These are phyloP conservation scores for Thalpophila matura DNA, from an alignment of 2,888 invertebrate species.

Conservation along the genomic window DNA sequence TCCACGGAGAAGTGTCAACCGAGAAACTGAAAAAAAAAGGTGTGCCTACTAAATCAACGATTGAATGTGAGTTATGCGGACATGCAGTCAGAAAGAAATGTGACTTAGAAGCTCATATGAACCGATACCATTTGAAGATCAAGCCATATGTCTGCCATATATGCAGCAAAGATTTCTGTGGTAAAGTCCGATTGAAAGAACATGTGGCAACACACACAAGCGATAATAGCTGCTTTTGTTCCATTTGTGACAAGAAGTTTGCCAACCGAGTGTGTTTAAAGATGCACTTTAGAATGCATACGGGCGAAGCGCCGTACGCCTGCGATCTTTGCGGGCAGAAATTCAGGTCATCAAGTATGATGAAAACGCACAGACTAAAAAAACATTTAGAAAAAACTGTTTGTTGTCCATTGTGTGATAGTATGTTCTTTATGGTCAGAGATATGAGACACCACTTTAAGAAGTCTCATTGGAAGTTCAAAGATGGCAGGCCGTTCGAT, in stretches of 20 bases:
- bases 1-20: constrained; percentile 52
- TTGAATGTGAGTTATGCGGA: constrained; percentile 63
- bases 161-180: constrained; percentile 70
- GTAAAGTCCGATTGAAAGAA: constrained; percentile 66
- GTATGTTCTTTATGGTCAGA: constrained; percentile 70
- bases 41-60: constrained; percentile 9
- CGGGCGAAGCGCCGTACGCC: constrained; percentile 71
- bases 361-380: constrained; percentile 72
- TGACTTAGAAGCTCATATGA: constrained; percentile 70
- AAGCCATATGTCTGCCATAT: constrained; percentile 68
- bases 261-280: constrained; percentile 72
- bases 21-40: constrained; percentile 7
- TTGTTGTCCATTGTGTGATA: constrained; percentile 71
- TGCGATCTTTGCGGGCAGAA: constrained; percentile 72
- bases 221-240: constrained; percentile 64
- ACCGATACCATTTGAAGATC: constrained; percentile 70
- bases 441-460: constrained; percentile 76
- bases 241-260: constrained; percentile 69
- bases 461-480: constrained; percentile 72
- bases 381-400: constrained; percentile 73
- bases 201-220: constrained; percentile 66
- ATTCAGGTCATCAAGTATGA: constrained; percentile 73
- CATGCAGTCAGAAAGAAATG: constrained; percentile 63
- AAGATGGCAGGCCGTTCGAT: constrained; percentile 67
- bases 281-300: constrained; percentile 73